phyloP scores from a whole-genome alignment of 2,113 vertebrate species.

The Lichenostomus cassidix region DNA sequence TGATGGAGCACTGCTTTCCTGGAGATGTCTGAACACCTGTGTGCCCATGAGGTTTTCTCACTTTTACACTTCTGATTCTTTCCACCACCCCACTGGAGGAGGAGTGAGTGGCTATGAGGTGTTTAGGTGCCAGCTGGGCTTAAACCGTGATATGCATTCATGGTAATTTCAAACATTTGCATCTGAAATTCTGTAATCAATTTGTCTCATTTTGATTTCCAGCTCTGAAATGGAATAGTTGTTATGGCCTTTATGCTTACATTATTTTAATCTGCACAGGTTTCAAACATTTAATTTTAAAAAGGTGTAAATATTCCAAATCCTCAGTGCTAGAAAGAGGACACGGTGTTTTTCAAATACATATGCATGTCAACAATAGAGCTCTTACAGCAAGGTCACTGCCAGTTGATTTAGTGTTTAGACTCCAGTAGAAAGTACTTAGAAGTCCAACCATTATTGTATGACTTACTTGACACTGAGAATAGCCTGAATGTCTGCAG shows the following conservation, averaged over 20 bases:
- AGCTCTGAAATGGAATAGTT: neutral
- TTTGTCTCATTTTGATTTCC: neutral
- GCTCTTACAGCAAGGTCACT: neutral
- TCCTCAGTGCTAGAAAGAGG: neutral
- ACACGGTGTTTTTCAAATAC: neutral
- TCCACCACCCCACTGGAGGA: neutral
- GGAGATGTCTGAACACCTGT: neutral
- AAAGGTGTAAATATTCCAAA: neutral
- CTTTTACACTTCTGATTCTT: neutral
- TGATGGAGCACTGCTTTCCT: neutral
- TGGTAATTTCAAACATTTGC: neutral
- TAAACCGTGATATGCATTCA: neutral
- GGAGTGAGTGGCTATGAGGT: neutral
- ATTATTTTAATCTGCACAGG: neutral
- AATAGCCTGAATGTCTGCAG: neutral
- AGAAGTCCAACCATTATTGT: neutral
- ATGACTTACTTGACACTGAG: neutral
- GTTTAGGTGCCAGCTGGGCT: neutral
- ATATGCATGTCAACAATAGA: neutral
- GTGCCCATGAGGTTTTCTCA: neutral
- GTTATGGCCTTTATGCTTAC: neutral
- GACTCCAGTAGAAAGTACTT: neutral
- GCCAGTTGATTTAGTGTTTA: neutral
- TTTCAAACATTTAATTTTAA: neutral
- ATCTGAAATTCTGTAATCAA: neutral